These are phyloP conservation scores for Pogonomyrmex californicus DNA, from an alignment of 1,140 invertebrate genomes.

Conservation along the genomic window DNA sequence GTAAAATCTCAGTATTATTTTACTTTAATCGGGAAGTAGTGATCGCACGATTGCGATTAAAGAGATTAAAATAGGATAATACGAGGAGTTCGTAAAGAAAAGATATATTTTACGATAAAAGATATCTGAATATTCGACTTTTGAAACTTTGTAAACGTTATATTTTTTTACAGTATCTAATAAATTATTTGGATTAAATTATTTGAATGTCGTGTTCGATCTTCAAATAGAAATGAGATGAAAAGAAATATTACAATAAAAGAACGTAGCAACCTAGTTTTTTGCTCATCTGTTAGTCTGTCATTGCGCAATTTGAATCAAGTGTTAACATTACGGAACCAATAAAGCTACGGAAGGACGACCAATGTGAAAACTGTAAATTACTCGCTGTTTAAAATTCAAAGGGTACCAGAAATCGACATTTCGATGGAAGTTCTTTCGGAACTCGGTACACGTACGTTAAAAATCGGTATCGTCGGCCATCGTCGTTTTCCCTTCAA, in stretches of 20 bases:
- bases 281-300: neutral
- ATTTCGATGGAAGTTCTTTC: slow-evolving; percentile 38
- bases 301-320: slow-evolving; percentile 1
- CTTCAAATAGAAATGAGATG: neutral
- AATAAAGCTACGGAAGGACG: neutral
- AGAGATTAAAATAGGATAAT: neutral
- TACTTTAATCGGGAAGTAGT: neutral
- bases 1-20: slow-evolving; percentile 28
- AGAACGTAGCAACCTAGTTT: neutral
- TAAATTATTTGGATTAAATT: slow-evolving; percentile 1
- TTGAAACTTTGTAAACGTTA: slow-evolving; percentile 2
- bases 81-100: slow-evolving; percentile 7
- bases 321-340: slow-evolving; percentile 24
- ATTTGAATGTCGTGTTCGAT: neutral
- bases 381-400: slow-evolving; percentile 51
- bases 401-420: slow-evolving; percentile 38
- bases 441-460: slow-evolving; percentile 48
- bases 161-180: neutral
- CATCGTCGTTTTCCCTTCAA: slow-evolving; percentile 28
- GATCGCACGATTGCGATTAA: slow-evolving; percentile 26
- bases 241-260: neutral
- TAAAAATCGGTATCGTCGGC: neutral
- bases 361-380: neutral
- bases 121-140: neutral
- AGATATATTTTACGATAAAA: slow-evolving; percentile 19